Evolutionary conservation across 2,888 invertebrate species (phyloP).

Genomic region (Latheticus oryzae): DNA sequence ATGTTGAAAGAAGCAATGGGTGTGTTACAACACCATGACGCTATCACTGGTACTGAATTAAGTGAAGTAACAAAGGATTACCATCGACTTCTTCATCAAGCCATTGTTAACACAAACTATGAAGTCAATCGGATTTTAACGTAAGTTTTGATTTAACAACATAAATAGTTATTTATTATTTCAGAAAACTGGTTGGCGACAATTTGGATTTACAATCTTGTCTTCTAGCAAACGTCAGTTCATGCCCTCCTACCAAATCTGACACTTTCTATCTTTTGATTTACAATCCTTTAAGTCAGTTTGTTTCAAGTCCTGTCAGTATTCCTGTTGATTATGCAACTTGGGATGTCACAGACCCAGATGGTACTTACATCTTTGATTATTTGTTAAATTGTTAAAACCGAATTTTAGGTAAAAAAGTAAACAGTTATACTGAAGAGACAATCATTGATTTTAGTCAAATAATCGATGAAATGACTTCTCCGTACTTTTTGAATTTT

Average conservation of each 20-base stretch:
- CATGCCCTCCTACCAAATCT: slow-evolving; percentile 69
- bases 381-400: slow-evolving; percentile 6
- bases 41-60: slow-evolving; percentile 88
- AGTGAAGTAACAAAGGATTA: slow-evolving; percentile 91
- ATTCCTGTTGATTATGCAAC: slow-evolving; percentile 66
- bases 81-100: slow-evolving; percentile 37
- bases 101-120: slow-evolving; percentile 1
- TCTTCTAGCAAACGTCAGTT: slow-evolving; percentile 72
- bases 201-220: slow-evolving; percentile 62
- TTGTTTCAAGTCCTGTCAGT: slow-evolving; percentile 67
- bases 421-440: slow-evolving; percentile 41
- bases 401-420: slow-evolving; percentile 25
- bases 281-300: slow-evolving; percentile 73
- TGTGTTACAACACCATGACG: slow-evolving; percentile 94
- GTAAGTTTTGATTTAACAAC: slow-evolving; percentile 17
- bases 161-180: slow-evolving; percentile 4
- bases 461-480: slow-evolving; percentile 18
- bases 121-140: slow-evolving; percentile 14
- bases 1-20: slow-evolving; percentile 79
- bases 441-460: slow-evolving; percentile 40
- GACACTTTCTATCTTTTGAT: slow-evolving; percentile 69
- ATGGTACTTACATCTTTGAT: slow-evolving; percentile 29
- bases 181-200: slow-evolving; percentile 27
- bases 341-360: slow-evolving; percentile 43
- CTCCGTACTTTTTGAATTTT: slow-evolving; percentile 35